Evolutionary conservation across 2,113 vertebrate genomes (phyloP).

Genomic region (Coracopsis vasa): DNA sequence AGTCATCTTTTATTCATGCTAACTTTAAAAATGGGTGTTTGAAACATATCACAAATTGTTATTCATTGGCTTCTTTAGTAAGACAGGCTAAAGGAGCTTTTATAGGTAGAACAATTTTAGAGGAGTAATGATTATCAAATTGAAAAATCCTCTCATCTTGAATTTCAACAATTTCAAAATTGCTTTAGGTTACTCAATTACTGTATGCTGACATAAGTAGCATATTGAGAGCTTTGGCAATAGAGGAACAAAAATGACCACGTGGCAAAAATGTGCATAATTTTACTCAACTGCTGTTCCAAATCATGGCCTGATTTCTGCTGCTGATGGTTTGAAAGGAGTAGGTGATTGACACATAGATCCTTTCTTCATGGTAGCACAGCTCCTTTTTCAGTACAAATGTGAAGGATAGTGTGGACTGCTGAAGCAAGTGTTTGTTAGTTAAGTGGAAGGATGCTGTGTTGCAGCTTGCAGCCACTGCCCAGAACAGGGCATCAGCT

Average conservation of each 20-base stretch:
- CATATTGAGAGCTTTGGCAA: background rate
- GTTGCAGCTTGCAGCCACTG: background rate
- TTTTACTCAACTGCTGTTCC: background rate
- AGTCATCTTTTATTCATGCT: background rate
- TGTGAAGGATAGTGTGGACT: accelerated
- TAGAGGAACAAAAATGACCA: background rate
- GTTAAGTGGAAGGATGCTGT: background rate
- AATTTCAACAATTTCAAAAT: background rate
- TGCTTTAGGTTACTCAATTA: background rate
- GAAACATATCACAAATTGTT: background rate
- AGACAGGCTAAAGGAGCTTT: background rate
- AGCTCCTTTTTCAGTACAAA: background rate
- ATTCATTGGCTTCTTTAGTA: background rate
- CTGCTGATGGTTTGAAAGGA: background rate
- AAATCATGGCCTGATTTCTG: background rate
- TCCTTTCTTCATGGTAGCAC: background rate
- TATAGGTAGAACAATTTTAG: background rate
- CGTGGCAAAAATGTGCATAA: background rate
- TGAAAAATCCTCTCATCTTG: background rate
- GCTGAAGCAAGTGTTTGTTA: accelerated
- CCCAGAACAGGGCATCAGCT: background rate
- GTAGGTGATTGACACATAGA: accelerated
- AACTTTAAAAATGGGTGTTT: background rate
- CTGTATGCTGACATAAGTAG: background rate
- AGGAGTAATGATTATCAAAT: background rate